Evolutionary conservation across 2,113 vertebrate genomes (phyloP).

Genomic region (Symphodus melops): DNA sequence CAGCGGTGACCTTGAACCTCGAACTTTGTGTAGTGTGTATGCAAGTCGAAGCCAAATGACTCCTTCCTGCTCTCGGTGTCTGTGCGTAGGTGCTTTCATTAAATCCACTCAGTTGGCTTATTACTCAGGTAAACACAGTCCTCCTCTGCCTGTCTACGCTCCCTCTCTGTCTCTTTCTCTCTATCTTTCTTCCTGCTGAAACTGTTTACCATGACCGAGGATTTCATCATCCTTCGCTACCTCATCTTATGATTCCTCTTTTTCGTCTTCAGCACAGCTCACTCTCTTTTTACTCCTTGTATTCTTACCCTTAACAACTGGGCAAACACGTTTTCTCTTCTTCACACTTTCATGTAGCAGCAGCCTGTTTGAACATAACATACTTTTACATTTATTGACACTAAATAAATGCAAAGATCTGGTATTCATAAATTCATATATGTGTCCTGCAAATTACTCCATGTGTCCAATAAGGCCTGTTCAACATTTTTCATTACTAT

Average conservation of each 20-base stretch:
- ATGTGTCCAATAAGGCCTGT: too few species aligned
- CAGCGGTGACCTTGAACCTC: slow-evolving; percentile 48
- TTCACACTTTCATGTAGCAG: slow-evolving; percentile 20
- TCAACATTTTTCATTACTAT: too few species aligned
- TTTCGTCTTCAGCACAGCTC: slow-evolving; percentile 43
- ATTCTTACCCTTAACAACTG: slow-evolving; percentile 24
- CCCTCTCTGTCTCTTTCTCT: not conserved
- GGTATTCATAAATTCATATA: slow-evolving; percentile 21
- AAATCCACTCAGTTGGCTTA: slow-evolving; percentile 8
- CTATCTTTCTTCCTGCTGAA: slow-evolving; percentile 8
- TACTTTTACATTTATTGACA: slow-evolving; percentile 48
- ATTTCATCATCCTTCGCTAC: slow-evolving; percentile 53
- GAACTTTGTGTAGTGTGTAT: slow-evolving; percentile 23
- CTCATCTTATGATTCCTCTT: slow-evolving; percentile 37
- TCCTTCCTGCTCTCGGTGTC: slow-evolving; percentile 1
- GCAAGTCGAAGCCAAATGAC: slow-evolving; percentile 1
- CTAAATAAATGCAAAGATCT: slow-evolving; percentile 43
- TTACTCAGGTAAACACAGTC: not conserved
- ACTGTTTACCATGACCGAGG: slow-evolving; percentile 46
- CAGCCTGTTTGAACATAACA: slow-evolving; percentile 24
- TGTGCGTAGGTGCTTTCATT: slow-evolving; percentile 29
- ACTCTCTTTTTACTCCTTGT: slow-evolving; percentile 25
- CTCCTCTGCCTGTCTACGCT: slow-evolving; percentile 19
- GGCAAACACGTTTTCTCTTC: slow-evolving; percentile 29
- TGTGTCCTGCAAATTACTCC: too few species aligned